Conservation (phyloP, 2,113 vertebrate genomes). For the Lophochroa leadbeateri region DNA sequence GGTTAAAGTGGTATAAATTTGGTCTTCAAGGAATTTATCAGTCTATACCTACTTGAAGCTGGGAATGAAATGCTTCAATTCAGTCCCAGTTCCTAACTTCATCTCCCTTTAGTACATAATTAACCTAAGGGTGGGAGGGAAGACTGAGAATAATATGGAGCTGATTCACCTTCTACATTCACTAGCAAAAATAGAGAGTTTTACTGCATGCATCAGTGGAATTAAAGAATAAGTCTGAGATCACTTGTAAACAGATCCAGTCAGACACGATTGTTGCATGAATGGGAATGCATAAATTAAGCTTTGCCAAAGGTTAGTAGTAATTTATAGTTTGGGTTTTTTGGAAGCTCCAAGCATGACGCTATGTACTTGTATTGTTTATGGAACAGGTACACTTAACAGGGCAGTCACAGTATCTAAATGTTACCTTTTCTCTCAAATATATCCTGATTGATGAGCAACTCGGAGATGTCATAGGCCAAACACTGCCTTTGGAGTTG, state of each 20-base stretch:
- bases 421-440: background rate
- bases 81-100: background rate
- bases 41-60: background rate
- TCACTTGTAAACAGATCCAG: slow-evolving; percentile 32
- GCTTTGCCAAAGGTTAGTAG: background rate
- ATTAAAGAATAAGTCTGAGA: slow-evolving; percentile 9
- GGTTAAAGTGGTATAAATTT: background rate
- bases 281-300: slow-evolving; percentile 23
- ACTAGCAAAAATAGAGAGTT: background rate
- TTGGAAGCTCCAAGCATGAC: background rate
- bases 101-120: background rate
- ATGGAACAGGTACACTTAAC: background rate
- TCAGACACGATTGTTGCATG: slow-evolving; percentile 19
- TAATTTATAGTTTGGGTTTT: slow-evolving; percentile 40
- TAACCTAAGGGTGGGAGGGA: background rate
- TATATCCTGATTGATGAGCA: background rate
- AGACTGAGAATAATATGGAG: background rate
- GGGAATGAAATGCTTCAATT: background rate
- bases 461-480: slow-evolving; percentile 18
- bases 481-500: slow-evolving; percentile 40
- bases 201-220: slow-evolving; percentile 20
- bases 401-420: background rate
- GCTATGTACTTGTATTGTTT: background rate
- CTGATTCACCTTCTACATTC: slow-evolving; percentile 24
- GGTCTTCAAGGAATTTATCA: background rate